Conservation (phyloP, 2,888 invertebrate species). For the Blastobasis adustella region DNA sequence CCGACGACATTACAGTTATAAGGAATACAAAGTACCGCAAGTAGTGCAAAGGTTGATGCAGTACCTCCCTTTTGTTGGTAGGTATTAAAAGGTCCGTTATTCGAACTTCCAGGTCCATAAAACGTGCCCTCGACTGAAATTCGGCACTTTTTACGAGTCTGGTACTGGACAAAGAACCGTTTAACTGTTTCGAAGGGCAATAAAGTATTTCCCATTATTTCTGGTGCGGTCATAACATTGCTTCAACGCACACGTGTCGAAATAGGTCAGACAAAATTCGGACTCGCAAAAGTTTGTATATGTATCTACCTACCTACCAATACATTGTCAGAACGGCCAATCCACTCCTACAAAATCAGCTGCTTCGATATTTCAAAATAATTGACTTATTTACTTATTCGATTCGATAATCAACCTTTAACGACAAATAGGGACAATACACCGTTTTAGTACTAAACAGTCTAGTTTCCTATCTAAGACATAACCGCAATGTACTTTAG, state of each 20-base stretch:
- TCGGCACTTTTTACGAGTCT: conserved; percentile 60
- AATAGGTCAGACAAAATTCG: conserved; percentile 34
- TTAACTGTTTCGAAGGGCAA: conserved; percentile 45
- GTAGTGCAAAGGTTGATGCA: too few relatives aligned
- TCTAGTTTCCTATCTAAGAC: too few relatives aligned
- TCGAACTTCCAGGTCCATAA: conserved; percentile 41
- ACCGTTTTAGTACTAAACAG: too few relatives aligned
- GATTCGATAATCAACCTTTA: too few relatives aligned
- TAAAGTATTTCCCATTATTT: conserved; percentile 53
- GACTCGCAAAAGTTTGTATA: too few relatives aligned
- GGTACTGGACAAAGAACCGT: conserved; percentile 53
- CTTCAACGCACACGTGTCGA: conserved; percentile 43
- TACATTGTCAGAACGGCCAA: conserved; percentile 4
- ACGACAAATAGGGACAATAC: too few relatives aligned
- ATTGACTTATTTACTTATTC: too few relatives aligned
- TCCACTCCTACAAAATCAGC: neutral
- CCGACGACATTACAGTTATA: too few relatives aligned
- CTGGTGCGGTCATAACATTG: conserved; percentile 19
- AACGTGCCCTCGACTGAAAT: conserved; percentile 36
- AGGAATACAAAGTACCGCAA: too few relatives aligned
- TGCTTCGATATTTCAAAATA: too few relatives aligned
- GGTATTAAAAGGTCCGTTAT: conserved; percentile 37
- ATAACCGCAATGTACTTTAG: too few relatives aligned
- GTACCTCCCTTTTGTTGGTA: neutral
- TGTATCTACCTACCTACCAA: too few relatives aligned